Conservation (phyloP, 2,888 invertebrate species). For the Ceramica pisi region DNA sequence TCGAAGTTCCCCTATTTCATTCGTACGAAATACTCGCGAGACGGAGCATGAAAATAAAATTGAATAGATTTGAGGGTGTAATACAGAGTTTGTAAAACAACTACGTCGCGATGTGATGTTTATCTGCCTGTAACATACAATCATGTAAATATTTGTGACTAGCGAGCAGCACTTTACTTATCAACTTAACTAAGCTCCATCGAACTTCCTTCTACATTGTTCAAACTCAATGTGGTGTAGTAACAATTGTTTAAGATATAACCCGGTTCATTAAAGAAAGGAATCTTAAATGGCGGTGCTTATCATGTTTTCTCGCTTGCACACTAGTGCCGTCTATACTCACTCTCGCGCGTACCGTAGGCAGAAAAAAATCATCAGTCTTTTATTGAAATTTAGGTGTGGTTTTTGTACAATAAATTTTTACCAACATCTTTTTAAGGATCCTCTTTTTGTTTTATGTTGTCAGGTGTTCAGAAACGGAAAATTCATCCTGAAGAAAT, state of each 20-base stretch:
- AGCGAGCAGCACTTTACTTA: slow-evolving; percentile 22
- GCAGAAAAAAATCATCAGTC: no score
- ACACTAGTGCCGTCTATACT: no score
- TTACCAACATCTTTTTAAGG: no score
- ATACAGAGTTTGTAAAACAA: slow-evolving; percentile 51
- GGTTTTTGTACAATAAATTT: no score
- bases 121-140: slow-evolving; percentile 40
- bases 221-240: slow-evolving; percentile 25
- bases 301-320: no score
- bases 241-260: slow-evolving; percentile 24
- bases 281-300: no score
- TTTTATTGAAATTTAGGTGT: no score
- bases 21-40: slow-evolving; percentile 39
- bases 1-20: slow-evolving; percentile 57
- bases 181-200: slow-evolving; percentile 2
- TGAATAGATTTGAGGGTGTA: slow-evolving; percentile 55
- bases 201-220: slow-evolving; percentile 13
- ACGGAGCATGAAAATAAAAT: slow-evolving; percentile 47
- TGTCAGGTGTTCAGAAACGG: no score
- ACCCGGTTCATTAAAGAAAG: no score
- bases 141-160: slow-evolving; percentile 43
- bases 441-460: no score
- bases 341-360: no score
- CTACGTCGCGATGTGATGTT: slow-evolving; percentile 46
- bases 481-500: no score